Conservation (phyloP, 2,113 vertebrate genomes). For the Oncorhynchus nerka region DNA sequence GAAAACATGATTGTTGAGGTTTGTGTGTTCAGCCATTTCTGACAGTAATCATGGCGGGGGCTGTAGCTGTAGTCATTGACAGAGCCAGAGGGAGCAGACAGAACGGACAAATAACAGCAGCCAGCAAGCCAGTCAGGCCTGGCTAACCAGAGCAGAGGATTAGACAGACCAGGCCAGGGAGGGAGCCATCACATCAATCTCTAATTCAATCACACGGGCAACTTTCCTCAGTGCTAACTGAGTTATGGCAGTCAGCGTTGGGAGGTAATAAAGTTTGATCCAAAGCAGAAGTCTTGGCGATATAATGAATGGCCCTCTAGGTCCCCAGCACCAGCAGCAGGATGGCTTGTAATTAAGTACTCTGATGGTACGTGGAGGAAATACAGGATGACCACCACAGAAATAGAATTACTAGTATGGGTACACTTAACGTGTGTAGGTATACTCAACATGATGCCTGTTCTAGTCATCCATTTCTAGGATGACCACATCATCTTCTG, state of each 20-base stretch:
- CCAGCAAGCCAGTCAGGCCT: not conserved
- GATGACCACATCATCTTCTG: not conserved
- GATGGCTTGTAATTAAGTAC: conserved; percentile 44
- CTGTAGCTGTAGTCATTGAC: conserved; percentile 23
- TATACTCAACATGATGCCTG: too few relatives aligned
- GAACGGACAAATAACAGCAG: conserved; percentile 7
- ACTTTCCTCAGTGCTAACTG: conserved; percentile 18
- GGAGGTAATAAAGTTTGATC: conserved; percentile 45
- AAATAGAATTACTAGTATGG: not conserved
- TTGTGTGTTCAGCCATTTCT: not conserved
- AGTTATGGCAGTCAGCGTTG: conserved; percentile 30
- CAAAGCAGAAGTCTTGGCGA: conserved; percentile 33
- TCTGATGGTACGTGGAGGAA: conserved; percentile 26
- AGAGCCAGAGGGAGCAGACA: conserved; percentile 33
- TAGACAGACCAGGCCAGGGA: not conserved
- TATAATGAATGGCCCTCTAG: conserved; percentile 30
- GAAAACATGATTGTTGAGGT: not conserved
- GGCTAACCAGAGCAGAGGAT: conserved; percentile 9
- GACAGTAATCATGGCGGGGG: conserved; percentile 38
- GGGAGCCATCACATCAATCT: conserved; percentile 18
- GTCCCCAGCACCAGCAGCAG: conserved; percentile 8
- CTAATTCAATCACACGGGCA: conserved; percentile 24
- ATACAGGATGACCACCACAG: not conserved
- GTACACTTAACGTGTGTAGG: too few relatives aligned
- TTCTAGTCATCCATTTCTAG: too few relatives aligned